Base-by-base conservation (phyloP, 2,888 invertebrate genomes). In the Diarsia brunnea region DNA sequence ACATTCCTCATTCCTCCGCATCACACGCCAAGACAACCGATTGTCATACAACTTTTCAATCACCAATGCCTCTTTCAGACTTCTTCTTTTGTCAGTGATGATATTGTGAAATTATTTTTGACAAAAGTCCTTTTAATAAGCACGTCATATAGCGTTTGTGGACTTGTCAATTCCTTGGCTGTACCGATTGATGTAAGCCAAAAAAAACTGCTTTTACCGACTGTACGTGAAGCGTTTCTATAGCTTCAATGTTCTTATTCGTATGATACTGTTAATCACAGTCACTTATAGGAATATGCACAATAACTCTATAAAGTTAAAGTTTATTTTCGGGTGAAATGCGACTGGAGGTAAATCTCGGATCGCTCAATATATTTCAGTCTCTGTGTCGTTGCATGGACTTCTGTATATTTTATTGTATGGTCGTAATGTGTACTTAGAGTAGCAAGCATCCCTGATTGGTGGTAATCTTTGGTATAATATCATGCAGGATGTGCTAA, bases 391-490 rank as follows among this genome's bases (percentile, higher is more conserved):
- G 4, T 43, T 24, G 16, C 19, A 11, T 49, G 21, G 4, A 64
- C 55, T 64, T 78, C 64, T 78, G 72, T 14, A 11, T 0, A 1
- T 38, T 11, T 3, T 71, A 12, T 21, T 49, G 14, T 58, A 14
- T 45, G 21, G 21, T 49, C 21, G 51, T 61, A 43, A 60, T 74
- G 49, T 83, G 67, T 79, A 31, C 72, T 75, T 60, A 55, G 38
- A 60, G 47, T 55, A 58, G 61, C 43, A 49, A 78, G 51, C 73
- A 58, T 82, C 45, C 45, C 53, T 80, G 77, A 82, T 82, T 84
- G 73, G 70, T 80, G 68, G 70, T 80, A 84, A 84, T 73, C 73
- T 70, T 53, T n/a, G 45, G 43, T 78, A 68, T 78, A 47, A 78
- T 69, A 27, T 53, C 21, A 55, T 38, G 14, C n/a, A 45, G 43